Percentiles rank a stretch among this genome's conserved stretches.
Evolutionary conservation across 2,797 vertebrate genomes (phyloP).

Genomic region (Lagocephalus sceleratus): DNA sequence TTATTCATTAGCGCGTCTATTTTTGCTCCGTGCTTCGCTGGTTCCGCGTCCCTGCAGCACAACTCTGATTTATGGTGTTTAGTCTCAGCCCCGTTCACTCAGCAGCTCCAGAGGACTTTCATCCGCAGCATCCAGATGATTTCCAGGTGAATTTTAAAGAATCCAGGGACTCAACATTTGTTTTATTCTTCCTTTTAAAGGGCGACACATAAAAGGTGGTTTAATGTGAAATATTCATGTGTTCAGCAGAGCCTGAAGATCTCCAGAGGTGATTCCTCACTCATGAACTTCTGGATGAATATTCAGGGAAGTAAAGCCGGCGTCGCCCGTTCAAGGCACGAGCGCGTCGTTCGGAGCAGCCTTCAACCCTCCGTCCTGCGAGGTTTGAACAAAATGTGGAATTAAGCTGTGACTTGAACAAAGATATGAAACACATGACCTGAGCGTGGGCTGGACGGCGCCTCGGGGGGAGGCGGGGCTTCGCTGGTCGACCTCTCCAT

Average conservation of each 20-base stretch:
- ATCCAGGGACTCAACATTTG: constrained; percentile 8
- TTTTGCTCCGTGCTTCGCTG: constrained; percentile 8
- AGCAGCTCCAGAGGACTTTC: constrained; percentile 9
- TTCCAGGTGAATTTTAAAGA: constrained; percentile 29
- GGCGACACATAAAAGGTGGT: too few species aligned
- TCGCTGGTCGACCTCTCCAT: too few species aligned
- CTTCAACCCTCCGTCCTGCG: too few species aligned
- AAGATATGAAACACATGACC: too few species aligned
- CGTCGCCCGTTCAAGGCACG: too few species aligned
- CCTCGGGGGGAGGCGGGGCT: too few species aligned
- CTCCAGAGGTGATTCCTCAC: constrained; percentile 4
- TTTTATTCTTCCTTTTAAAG: too few species aligned
- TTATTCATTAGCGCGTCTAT: not conserved
- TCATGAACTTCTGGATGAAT: not conserved
- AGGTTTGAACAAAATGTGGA: too few species aligned
- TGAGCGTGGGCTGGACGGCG: too few species aligned
- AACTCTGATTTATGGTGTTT: constrained; percentile 16
- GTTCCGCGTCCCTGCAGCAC: constrained; percentile 5
- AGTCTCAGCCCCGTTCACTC: not conserved
- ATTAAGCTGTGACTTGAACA: too few species aligned
- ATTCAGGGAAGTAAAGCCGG: too few species aligned
- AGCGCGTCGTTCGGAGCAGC: too few species aligned
- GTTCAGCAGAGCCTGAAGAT: constrained; percentile 18
- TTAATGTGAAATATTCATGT: constrained; percentile 7
- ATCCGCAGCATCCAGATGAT: constrained; percentile 16